Conservation (phyloP, 2,888 invertebrate species). For the Altica lythri region DNA sequence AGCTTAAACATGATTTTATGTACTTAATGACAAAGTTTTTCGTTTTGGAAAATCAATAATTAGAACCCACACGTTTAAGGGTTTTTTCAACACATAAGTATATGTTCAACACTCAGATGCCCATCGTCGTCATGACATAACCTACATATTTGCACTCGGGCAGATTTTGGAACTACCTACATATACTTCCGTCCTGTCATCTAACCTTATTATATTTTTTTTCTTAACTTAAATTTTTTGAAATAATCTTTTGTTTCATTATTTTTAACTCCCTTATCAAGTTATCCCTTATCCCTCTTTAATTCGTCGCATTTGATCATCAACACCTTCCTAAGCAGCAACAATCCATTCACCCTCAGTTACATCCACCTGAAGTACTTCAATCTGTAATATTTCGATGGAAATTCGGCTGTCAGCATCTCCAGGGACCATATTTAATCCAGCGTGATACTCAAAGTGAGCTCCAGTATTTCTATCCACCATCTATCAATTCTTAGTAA, state of each 20-base stretch:
- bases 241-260: background rate
- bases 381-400: too few species aligned
- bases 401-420: too few species aligned
- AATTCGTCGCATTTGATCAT: background rate
- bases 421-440: background rate
- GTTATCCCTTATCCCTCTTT: too few species aligned
- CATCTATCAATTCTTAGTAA: background rate
- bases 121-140: constrained; percentile 33
- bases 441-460: background rate
- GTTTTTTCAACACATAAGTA: constrained; percentile 34
- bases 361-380: background rate
- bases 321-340: too few species aligned
- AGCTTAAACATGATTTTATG: constrained; percentile 47
- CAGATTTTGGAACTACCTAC: constrained; percentile 26
- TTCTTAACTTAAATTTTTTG: background rate
- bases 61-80: constrained; percentile 25
- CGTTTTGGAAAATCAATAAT: too few species aligned
- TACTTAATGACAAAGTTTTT: too few species aligned
- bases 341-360: background rate
- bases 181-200: background rate
- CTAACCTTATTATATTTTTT: background rate
- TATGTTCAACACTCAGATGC: constrained; percentile 36
- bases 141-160: constrained; percentile 35
- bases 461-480: background rate
- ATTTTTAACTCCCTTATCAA: background rate